Conservation (phyloP, 2,113 vertebrate genomes). For the Oxyura jamaicensis region DNA sequence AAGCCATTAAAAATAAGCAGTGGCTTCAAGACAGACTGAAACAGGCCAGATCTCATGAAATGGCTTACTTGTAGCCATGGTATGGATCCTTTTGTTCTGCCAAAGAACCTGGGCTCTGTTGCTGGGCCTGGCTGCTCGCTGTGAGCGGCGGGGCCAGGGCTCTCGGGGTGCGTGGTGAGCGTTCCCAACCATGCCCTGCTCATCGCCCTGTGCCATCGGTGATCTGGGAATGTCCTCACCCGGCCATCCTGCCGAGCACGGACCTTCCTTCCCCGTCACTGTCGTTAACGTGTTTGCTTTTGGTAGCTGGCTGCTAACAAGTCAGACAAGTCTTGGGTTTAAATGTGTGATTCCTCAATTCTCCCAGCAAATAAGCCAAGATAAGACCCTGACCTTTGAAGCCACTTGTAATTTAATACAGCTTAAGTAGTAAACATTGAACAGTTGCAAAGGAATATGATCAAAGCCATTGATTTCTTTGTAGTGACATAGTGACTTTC, state of each 20-base stretch:
- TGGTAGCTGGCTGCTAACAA: neutral
- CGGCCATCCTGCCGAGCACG: rapidly evolving
- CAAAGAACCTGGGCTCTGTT: neutral
- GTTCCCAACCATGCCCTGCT: too few species aligned
- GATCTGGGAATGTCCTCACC: rapidly evolving
- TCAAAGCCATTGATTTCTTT: conserved; percentile 54
- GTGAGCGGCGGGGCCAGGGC: too few species aligned
- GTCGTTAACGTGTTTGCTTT: neutral
- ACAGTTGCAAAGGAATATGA: conserved; percentile 33
- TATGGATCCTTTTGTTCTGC: neutral
- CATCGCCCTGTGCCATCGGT: too few species aligned
- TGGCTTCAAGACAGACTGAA: neutral
- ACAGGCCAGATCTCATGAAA: neutral
- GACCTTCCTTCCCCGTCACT: neutral
- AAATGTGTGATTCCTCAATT: neutral
- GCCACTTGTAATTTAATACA: conserved; percentile 51
- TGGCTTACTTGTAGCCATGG: too few species aligned
- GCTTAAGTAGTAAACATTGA: conserved; percentile 45
- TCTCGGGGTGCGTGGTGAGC: too few species aligned
- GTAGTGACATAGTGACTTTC: conserved; percentile 11
- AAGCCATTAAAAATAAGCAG: neutral
- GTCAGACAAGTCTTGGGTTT: neutral
- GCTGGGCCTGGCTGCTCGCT: neutral
- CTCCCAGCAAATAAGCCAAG: conserved; percentile 26
- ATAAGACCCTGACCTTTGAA: conserved; percentile 43